A percentile compares a stretch with the other conserved stretches of the same genome.
phyloP scores from a whole-genome alignment of 2,888 invertebrate species.

The Tiliacea aurago region DNA sequence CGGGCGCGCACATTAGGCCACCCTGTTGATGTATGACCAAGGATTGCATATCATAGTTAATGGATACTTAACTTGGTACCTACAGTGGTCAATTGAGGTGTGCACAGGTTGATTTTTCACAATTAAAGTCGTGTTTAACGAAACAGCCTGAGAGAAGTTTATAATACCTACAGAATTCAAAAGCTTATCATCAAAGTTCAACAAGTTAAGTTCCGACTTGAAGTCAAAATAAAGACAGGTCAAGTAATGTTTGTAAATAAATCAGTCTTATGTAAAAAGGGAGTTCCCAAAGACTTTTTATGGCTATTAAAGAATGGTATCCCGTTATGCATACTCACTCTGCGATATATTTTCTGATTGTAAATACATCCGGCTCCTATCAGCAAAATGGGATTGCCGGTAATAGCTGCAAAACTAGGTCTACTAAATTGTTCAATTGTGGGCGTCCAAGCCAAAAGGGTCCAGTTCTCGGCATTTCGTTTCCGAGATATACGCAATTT shows the following conservation, averaged over 20 bases:
- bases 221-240: conserved; percentile 12
- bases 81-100: not conserved
- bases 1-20: conserved; percentile 44
- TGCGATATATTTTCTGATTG: not conserved
- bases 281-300: not conserved
- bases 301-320: not conserved
- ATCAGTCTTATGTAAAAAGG: not conserved
- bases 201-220: not conserved
- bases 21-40: conserved; percentile 4
- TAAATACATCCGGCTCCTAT: not conserved
- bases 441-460: no score
- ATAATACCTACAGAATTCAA: not conserved
- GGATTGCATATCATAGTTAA: conserved; percentile 13
- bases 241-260: conserved; percentile 5
- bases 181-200: not conserved
- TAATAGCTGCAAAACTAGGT: not conserved
- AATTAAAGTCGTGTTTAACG: not conserved
- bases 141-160: not conserved
- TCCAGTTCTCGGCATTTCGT: no score
- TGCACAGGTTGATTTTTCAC: not conserved
- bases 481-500: no score
- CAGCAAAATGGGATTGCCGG: not conserved
- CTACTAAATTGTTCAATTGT: not conserved
- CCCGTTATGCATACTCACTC: not conserved
- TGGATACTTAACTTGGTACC: conserved; percentile 11